Evolutionary conservation across 2,113 vertebrate species (phyloP).

Genomic region (Cyanistes caeruleus): DNA sequence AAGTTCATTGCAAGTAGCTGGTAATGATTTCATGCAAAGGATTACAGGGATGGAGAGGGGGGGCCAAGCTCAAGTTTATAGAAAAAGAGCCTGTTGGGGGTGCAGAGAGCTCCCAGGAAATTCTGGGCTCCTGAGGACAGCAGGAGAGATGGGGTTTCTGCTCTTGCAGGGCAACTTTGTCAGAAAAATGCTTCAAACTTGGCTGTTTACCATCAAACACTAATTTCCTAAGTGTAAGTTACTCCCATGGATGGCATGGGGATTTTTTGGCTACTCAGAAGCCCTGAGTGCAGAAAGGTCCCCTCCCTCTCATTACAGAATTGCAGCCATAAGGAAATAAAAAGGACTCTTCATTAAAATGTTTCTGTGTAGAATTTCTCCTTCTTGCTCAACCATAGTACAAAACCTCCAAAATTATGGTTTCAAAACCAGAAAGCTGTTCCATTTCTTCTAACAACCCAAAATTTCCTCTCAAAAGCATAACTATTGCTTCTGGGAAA

Average conservation of each 20-base stretch:
- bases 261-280: not conserved
- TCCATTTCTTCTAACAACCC: not conserved
- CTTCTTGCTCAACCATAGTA: not conserved
- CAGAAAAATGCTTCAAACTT: not conserved
- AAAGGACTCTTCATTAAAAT: not conserved
- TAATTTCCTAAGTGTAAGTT: not conserved
- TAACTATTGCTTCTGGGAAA: not conserved
- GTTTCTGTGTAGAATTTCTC: not conserved
- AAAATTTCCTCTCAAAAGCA: not conserved
- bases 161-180: not conserved
- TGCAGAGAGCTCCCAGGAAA: not conserved
- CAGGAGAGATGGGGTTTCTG: not conserved
- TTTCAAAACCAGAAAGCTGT: not conserved
- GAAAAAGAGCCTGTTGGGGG: not conserved
- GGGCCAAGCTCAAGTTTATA: not conserved
- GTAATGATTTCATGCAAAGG: slow-evolving; percentile 38
- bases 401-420: not conserved
- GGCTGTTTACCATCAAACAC: not conserved
- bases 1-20: slow-evolving; percentile 28
- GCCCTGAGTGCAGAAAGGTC: not conserved
- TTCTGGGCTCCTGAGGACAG: not conserved
- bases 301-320: not conserved
- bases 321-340: not conserved
- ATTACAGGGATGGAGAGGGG: not conserved
- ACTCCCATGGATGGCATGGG: not conserved